Evolutionary conservation across 1,140 invertebrate species (phyloP).

Genomic region (Copidosoma floridanum): DNA sequence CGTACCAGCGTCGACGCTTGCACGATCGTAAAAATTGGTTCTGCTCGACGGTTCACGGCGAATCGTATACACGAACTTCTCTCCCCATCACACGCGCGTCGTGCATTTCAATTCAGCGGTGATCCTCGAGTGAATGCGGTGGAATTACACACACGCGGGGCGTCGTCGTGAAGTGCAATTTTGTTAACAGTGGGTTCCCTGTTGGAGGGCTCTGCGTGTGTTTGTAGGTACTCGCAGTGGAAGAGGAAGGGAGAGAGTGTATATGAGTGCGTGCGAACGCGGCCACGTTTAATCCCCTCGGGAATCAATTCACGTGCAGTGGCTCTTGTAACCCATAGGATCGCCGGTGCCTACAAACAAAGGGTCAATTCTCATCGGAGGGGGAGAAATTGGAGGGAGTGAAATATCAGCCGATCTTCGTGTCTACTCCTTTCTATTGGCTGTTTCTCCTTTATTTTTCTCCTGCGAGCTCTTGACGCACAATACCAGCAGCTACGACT

Average conservation of each 20-base stretch:
- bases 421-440: background rate
- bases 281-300: slow-evolving; percentile 3
- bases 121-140: background rate
- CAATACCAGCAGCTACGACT: background rate
- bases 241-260: too few relatives aligned
- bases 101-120: slow-evolving; percentile 9
- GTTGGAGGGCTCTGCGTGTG: background rate
- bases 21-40: too few relatives aligned
- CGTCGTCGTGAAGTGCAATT: slow-evolving; percentile 15
- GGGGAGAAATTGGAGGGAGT: background rate
- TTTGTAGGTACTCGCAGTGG: too few relatives aligned
- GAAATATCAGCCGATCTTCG: background rate
- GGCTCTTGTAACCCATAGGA: too few relatives aligned
- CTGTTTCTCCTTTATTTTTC: too few relatives aligned
- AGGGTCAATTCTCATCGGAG: too few relatives aligned
- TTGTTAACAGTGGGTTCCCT: slow-evolving; percentile 24
- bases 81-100: background rate
- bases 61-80: too few relatives aligned
- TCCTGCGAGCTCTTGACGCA: slow-evolving; percentile 2
- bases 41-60: too few relatives aligned
- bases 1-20: too few relatives aligned
- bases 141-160: background rate
- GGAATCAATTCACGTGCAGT: background rate
- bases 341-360: slow-evolving; percentile 4
- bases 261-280: background rate